Base-by-base conservation (phyloP, 35 echinoderm and acorn worm species). In the Ophioderma brevispina region DNA sequence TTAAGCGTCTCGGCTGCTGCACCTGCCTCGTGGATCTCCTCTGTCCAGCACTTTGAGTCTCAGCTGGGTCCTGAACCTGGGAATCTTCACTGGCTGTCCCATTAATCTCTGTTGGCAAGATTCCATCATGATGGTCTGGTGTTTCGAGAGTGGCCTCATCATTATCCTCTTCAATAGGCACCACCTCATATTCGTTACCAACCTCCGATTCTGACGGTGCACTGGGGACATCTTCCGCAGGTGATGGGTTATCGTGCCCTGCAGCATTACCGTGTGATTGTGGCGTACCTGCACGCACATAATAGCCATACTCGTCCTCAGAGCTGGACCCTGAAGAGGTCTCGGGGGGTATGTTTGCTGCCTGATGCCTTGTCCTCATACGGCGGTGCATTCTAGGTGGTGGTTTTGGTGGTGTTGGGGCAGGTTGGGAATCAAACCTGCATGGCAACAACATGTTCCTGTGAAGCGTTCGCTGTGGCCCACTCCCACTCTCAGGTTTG, bases 401-500 rank as follows among this genome's bases (percentile, higher is more conserved):
- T 6, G 59, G 59, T 8, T 4, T 4, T 25, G 5, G 59, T 30
- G 5, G 17, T 70, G 59, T 6, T 18, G 15, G 17, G 2, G 28
- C 23, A 3, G 15, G 59, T 2, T 70, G 10, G n/a, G 59, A 25
- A 30, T 8, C n/a, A 25, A 70, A 70, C 23, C 59, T 6, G n/a
- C 59, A 70, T 1, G 59, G 59, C 28, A 70, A 25, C 28, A 70
- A 30, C 59, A 70, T 70, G 23, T 70, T 70, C 23, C 59, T 70
- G n/a, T 70, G 59, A 17, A 95, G 84, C 1, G 85, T 83, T 36
- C 85, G 84, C 21, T 77, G 36, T 32, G 28, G 1, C 2, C 87
- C 87, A 70, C n/a, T 25, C 23, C 92, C 84, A 13, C 25, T 37
- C 80, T 95, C 94, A 55, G 89, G 85, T 32, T 59, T 32, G 3